A percentile compares a stretch with the other conserved stretches of the same genome.
Evolutionary conservation across 1,140 invertebrate species (phyloP).

Genomic region (Drosophila sproati): DNA sequence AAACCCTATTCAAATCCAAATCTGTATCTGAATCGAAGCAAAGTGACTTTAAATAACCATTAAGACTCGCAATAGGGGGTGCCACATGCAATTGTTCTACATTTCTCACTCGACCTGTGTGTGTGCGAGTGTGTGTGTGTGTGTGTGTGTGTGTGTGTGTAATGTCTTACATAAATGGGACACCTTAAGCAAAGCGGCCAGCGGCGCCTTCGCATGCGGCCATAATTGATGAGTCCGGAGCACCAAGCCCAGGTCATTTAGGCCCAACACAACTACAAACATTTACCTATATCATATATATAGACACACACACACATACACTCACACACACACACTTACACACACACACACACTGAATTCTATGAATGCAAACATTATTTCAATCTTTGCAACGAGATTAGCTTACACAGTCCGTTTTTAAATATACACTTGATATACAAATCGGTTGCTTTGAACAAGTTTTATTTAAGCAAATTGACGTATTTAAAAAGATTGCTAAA

Average conservation of each 20-base stretch:
- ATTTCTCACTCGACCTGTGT: background rate
- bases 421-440: background rate
- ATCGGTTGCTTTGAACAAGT: background rate
- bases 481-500: too few species aligned
- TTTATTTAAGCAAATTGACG: too few species aligned
- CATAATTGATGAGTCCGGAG: conserved; percentile 71
- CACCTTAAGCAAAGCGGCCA: conserved; percentile 42
- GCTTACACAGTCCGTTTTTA: conserved; percentile 33
- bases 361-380: conserved; percentile 1
- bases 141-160: conserved; percentile 9
- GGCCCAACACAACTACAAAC: conserved; percentile 9
- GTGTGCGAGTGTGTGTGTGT: background rate
- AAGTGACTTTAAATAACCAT: conserved; percentile 50
- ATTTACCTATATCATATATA: conserved; percentile 4
- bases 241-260: conserved; percentile 71
- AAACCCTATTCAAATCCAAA: conserved; percentile 21
- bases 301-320: background rate
- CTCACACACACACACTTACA: conserved; percentile 8
- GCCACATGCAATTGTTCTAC: conserved; percentile 44
- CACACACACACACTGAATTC: background rate
- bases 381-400: conserved; percentile 29
- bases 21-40: conserved; percentile 40
- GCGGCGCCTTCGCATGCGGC: conserved; percentile 52
- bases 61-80: conserved; percentile 29
- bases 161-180: conserved; percentile 42